These are phyloP conservation scores for Aegotheles bennettii DNA, from an alignment of 2,113 vertebrate genomes.

Conservation along the genomic window DNA sequence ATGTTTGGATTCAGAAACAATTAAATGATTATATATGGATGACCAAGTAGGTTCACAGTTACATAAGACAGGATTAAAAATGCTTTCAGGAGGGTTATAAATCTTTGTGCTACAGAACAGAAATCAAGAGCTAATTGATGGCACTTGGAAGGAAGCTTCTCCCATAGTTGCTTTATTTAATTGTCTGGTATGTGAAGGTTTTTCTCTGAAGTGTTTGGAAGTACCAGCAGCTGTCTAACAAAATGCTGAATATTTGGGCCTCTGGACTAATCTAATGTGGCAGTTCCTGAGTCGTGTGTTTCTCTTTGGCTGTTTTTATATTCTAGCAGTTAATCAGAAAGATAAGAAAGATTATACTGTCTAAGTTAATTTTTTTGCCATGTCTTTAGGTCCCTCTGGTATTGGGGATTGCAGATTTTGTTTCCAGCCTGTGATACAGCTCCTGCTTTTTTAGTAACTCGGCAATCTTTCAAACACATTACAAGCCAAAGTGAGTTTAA, in stretches of 20 bases:
- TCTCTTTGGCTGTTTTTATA: neutral
- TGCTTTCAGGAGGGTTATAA: neutral
- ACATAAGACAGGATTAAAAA: constrained; percentile 40
- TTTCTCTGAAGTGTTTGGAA: neutral
- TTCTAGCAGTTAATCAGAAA: neutral
- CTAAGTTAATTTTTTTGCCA: neutral
- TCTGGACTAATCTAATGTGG: neutral
- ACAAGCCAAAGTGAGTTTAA: neutral
- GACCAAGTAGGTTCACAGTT: constrained; percentile 15
- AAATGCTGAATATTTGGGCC: neutral
- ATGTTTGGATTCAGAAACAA: neutral
- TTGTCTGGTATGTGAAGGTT: neutral
- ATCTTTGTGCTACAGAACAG: neutral
- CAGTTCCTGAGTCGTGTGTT: neutral
- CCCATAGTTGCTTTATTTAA: neutral
- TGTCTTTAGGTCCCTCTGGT: neutral
- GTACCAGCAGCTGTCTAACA: neutral
- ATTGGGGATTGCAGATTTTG: neutral
- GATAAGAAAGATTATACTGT: neutral
- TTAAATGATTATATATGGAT: neutral
- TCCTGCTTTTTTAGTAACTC: constrained; percentile 15
- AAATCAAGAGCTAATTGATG: constrained; percentile 1
- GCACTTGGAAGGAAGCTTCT: neutral
- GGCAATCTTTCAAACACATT: neutral
- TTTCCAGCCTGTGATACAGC: neutral